phyloP scores from a whole-genome alignment of 2,797 vertebrate genomes.

The Sciaenops ocellatus region DNA sequence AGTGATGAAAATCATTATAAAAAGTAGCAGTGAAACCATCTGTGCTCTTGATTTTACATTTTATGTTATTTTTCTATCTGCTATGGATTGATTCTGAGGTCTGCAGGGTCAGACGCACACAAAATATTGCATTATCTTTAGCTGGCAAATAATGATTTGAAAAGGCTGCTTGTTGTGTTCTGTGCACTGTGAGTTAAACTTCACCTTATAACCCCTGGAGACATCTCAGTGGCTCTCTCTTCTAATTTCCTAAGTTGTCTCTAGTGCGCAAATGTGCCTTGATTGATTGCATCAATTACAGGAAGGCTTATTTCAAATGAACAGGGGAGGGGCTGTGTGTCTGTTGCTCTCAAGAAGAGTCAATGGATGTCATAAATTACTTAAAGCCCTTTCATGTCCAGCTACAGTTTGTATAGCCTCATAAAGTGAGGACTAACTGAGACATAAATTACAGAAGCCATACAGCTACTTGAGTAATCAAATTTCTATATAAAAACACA shows the following conservation, averaged over 20 bases:
- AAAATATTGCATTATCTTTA: background rate
- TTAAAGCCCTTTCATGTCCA: constrained; percentile 33
- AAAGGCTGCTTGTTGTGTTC: background rate
- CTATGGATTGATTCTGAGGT: background rate
- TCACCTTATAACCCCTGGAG: constrained; percentile 9
- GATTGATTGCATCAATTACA: constrained; percentile 65
- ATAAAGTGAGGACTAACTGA: constrained; percentile 16
- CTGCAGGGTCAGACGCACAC: background rate
- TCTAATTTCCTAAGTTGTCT: constrained; percentile 42
- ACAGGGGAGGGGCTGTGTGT: background rate
- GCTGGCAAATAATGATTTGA: background rate
- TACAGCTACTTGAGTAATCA: background rate
- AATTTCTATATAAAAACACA: constrained; percentile 18
- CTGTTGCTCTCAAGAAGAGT: constrained; percentile 20
- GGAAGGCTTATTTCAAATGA: constrained; percentile 28
- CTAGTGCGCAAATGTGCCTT: constrained; percentile 21
- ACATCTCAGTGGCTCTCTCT: background rate
- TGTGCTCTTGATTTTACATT: background rate
- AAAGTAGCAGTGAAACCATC: background rate
- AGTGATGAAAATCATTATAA: background rate
- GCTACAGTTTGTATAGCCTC: constrained; percentile 37
- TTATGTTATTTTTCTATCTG: background rate
- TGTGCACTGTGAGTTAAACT: background rate
- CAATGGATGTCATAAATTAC: constrained; percentile 51
- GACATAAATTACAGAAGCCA: constrained; percentile 26